These are phyloP conservation scores for Unio pictorum DNA, from an alignment of 2,888 invertebrate genomes.

Conservation along the genomic window DNA sequence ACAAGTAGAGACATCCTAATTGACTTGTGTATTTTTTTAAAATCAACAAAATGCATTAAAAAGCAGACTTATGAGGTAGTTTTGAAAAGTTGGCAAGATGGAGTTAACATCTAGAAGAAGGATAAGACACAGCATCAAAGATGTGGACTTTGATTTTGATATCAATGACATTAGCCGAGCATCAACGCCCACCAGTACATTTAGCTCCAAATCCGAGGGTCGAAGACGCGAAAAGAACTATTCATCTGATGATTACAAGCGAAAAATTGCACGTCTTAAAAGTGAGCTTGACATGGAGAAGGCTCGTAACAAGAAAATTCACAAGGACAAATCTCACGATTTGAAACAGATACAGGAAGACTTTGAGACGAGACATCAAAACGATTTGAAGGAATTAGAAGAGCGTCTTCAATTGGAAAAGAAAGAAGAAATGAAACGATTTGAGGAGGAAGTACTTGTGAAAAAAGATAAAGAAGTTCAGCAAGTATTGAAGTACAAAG, in stretches of 20 bases:
- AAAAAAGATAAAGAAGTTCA: slow-evolving; percentile 62
- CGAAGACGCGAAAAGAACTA: slow-evolving; percentile 40
- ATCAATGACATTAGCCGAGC: slow-evolving; percentile 60
- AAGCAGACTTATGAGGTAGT: too few species aligned
- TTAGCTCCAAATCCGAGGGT: slow-evolving; percentile 57
- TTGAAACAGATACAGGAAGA: slow-evolving; percentile 51
- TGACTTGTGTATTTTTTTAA: too few species aligned
- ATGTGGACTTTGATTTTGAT: slow-evolving; percentile 57
- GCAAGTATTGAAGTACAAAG: slow-evolving; percentile 60
- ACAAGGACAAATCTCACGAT: slow-evolving; percentile 60
- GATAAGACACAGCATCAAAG: slow-evolving; percentile 3
- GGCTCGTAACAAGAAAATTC: slow-evolving; percentile 49
- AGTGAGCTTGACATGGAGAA: slow-evolving; percentile 61
- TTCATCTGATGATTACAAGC: slow-evolving; percentile 42
- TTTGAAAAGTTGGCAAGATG: background rate
- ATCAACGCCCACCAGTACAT: slow-evolving; percentile 57
- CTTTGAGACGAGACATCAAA: slow-evolving; percentile 52
- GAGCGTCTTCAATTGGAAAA: slow-evolving; percentile 48
- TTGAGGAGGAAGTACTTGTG: slow-evolving; percentile 52
- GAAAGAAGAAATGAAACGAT: slow-evolving; percentile 47
- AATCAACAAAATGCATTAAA: too few species aligned
- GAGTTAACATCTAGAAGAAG: slow-evolving; percentile 8
- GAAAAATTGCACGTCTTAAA: slow-evolving; percentile 50
- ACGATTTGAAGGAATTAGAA: slow-evolving; percentile 43
- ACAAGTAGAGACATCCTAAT: too few species aligned